phyloP scores from a whole-genome alignment of 1,140 invertebrate species.

The Drosophila azteca region DNA sequence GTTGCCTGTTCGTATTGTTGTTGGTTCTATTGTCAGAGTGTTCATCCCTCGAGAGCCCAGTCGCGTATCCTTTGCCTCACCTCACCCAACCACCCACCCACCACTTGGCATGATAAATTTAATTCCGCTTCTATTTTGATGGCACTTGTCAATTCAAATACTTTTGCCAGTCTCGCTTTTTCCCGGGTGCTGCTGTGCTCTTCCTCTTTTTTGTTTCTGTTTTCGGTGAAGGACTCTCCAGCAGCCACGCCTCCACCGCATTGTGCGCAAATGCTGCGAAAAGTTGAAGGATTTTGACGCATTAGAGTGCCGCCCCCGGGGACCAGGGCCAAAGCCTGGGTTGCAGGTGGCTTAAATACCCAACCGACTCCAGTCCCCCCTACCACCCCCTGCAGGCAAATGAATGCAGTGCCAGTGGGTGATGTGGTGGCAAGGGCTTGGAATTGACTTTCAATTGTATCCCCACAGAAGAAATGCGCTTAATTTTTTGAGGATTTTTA shows the following conservation, averaged over 20 bases:
- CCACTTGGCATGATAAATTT: constrained; percentile 80
- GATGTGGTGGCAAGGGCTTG: constrained; percentile 13
- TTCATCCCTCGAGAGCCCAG: constrained; percentile 39
- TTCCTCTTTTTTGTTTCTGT: constrained; percentile 39
- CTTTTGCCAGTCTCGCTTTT: constrained; percentile 69
- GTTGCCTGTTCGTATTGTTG: background rate
- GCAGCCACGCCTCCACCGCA: constrained; percentile 50
- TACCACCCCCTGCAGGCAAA: constrained; percentile 69
- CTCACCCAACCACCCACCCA: constrained; percentile 23
- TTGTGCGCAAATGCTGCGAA: constrained; percentile 70
- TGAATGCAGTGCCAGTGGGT: constrained; percentile 56
- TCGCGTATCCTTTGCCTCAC: constrained; percentile 38
- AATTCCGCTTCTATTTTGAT: constrained; percentile 82
- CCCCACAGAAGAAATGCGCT: background rate
- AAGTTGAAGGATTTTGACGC: constrained; percentile 81
- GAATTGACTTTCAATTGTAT: constrained; percentile 16
- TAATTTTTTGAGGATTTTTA: background rate
- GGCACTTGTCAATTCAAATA: constrained; percentile 82
- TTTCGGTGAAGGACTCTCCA: constrained; percentile 58
- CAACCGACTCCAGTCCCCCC: constrained; percentile 11
- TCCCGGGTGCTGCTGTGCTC: constrained; percentile 14
- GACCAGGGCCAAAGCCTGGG: background rate
- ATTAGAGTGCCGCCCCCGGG: constrained; percentile 52
- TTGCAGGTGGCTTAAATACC: constrained; percentile 1
- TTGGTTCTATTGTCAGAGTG: background rate